phyloP scores from a whole-genome alignment of 2,888 invertebrate species.

The Andrena haemorrhoa region DNA sequence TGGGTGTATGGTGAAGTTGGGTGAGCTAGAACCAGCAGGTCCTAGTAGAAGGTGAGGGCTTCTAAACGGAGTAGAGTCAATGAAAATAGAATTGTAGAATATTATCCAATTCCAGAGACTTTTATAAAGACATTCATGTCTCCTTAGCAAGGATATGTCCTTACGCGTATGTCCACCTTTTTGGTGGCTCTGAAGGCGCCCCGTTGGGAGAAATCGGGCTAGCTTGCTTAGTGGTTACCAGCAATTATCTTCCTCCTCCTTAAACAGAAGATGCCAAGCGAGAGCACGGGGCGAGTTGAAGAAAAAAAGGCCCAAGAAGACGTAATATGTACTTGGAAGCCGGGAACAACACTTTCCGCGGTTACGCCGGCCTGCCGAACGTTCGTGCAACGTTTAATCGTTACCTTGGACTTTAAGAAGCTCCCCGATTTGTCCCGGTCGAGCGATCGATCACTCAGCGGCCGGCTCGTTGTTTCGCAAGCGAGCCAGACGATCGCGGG shows the following conservation, averaged over 20 bases:
- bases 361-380: slow-evolving; percentile 1
- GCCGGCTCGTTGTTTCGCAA: slow-evolving; percentile 36
- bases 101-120: no score
- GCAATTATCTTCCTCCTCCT: slow-evolving; percentile 16
- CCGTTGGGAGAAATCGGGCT: not conserved
- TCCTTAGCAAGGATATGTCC: no score
- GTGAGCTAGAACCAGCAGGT: no score
- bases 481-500: slow-evolving; percentile 39
- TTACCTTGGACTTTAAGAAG: slow-evolving; percentile 45
- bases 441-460: slow-evolving; percentile 36
- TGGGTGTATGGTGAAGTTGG: no score
- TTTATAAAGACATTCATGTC: no score
- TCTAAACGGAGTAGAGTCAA: no score
- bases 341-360: not conserved
- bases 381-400: slow-evolving; percentile 35
- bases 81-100: no score
- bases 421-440: slow-evolving; percentile 30
- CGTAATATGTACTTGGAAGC: not conserved
- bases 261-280: not conserved
- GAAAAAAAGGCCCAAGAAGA: not conserved
- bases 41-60: no score
- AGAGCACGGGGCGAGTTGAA: not conserved
- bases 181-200: no score
- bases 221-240: slow-evolving; percentile 11
- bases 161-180: no score